A percentile compares a stretch with the other conserved stretches of the same genome.
Evolutionary conservation across 2,113 vertebrate genomes (phyloP).

Genomic region (Melanerpes formicivorus): DNA sequence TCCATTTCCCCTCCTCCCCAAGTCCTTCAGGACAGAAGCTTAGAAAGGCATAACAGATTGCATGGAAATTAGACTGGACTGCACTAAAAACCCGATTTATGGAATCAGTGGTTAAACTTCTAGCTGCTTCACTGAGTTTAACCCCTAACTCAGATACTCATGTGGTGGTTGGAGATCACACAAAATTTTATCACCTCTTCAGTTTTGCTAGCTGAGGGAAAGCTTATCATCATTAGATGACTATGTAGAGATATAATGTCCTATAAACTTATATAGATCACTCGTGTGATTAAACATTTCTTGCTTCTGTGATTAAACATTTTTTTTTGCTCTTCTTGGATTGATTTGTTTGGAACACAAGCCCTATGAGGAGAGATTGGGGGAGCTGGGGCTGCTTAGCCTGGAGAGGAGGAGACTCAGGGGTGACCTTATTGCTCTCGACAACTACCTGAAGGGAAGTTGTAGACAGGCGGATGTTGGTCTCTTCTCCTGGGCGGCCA

Average conservation of each 20-base stretch:
- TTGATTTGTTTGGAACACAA: not conserved
- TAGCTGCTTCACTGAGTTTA: not conserved
- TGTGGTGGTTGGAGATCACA: not conserved
- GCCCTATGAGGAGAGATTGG: too few relatives aligned
- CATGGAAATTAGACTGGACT: conserved; percentile 4
- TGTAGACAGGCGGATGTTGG: too few relatives aligned
- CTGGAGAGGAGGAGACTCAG: too few relatives aligned
- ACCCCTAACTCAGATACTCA: not conserved
- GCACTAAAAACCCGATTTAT: not conserved
- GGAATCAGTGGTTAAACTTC: not conserved
- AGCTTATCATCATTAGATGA: not conserved
- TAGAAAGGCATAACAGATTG: not conserved
- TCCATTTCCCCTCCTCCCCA: too few relatives aligned
- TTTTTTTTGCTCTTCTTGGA: not conserved
- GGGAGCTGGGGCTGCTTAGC: too few relatives aligned
- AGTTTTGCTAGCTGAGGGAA: not conserved
- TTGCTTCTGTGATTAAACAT: not conserved
- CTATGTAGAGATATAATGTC: not conserved
- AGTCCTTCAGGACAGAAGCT: not conserved
- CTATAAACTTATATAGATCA: not conserved
- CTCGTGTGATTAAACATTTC: not conserved
- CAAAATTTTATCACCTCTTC: not conserved
- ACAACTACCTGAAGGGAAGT: too few relatives aligned
- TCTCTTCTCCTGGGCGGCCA: too few relatives aligned
- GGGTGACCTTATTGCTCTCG: too few relatives aligned